Conservation (phyloP, 2,888 invertebrate genomes). For the Eilema depressum region DNA sequence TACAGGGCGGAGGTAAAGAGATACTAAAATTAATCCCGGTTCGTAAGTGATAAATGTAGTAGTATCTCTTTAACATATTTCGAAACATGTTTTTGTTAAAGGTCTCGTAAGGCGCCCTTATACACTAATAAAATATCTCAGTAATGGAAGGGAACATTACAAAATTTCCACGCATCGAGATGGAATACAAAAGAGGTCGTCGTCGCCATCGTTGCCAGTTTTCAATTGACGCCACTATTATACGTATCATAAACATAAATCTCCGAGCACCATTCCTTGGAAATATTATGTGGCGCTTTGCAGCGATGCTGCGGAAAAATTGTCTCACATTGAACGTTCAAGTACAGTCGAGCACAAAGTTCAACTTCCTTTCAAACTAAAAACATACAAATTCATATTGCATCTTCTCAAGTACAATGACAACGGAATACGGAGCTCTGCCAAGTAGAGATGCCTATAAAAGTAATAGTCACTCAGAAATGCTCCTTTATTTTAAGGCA, state of each 20-base stretch:
- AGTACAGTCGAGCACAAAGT: constrained; percentile 42
- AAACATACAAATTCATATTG: constrained; percentile 37
- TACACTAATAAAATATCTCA: constrained; percentile 66
- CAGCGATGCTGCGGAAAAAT: constrained; percentile 56
- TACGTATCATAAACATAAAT: constrained; percentile 71
- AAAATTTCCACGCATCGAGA: constrained; percentile 53
- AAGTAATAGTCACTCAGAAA: constrained; percentile 51
- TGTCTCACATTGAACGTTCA: constrained; percentile 49
- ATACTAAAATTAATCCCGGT: constrained; percentile 19
- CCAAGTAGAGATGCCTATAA: constrained; percentile 34
- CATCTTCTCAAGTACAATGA: constrained; percentile 30
- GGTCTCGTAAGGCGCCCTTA: constrained; percentile 50
- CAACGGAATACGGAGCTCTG: constrained; percentile 4
- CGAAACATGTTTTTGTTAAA: constrained; percentile 40
- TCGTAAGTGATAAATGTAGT: constrained; percentile 39
- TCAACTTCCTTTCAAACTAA: constrained; percentile 38
- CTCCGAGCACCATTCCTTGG: constrained; percentile 60
- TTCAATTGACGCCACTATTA: constrained; percentile 70
- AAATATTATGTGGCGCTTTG: constrained; percentile 63
- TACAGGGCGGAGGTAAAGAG: constrained; percentile 24
- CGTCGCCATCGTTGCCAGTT: constrained; percentile 54
- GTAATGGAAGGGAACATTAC: constrained; percentile 55
- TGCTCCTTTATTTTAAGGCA: constrained; percentile 52
- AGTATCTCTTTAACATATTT: constrained; percentile 35
- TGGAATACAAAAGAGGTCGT: constrained; percentile 57